These are phyloP conservation scores for Drosophila yooni DNA, from an alignment of 2,888 invertebrate species.

Conservation along the genomic window DNA sequence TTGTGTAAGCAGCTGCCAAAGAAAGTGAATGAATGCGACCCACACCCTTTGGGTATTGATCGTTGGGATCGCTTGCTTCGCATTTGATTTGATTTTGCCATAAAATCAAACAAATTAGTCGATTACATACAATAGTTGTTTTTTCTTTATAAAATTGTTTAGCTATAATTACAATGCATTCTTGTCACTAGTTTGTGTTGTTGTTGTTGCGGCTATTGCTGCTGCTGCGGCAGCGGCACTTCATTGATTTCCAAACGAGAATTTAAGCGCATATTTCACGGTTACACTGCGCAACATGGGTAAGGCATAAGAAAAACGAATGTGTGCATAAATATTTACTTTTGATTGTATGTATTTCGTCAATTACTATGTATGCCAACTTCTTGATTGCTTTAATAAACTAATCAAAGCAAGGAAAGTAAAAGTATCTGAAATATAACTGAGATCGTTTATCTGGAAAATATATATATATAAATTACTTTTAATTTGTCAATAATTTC, in stretches of 20 bases:
- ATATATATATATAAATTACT: background rate
- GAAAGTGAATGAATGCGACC: slow-evolving; percentile 61
- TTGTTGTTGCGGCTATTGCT: slow-evolving; percentile 19
- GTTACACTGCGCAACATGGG: slow-evolving; percentile 46
- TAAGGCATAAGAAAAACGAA: background rate
- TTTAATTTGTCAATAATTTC: background rate
- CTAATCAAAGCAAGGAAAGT: background rate
- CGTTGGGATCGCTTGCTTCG: slow-evolving; percentile 55
- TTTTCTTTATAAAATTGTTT: slow-evolving; percentile 54
- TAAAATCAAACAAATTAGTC: slow-evolving; percentile 74
- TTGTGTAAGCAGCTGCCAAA: slow-evolving; percentile 54
- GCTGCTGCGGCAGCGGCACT: slow-evolving; percentile 60
- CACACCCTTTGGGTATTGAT: slow-evolving; percentile 55
- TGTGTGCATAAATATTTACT: background rate
- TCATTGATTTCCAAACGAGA: slow-evolving; percentile 72
- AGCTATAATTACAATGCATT: slow-evolving; percentile 61
- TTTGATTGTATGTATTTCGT: background rate
- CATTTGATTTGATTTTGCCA: slow-evolving; percentile 72
- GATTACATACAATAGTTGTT: slow-evolving; percentile 40
- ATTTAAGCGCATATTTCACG: slow-evolving; percentile 51
- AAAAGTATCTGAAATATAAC: background rate
- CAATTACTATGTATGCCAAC: background rate
- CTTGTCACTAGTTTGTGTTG: slow-evolving; percentile 60
- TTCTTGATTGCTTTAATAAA: background rate
- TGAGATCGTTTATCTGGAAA: background rate